These are phyloP conservation scores for Darevskia nairensis DNA, from an alignment of 2,797 vertebrate species.

Conservation along the genomic window DNA sequence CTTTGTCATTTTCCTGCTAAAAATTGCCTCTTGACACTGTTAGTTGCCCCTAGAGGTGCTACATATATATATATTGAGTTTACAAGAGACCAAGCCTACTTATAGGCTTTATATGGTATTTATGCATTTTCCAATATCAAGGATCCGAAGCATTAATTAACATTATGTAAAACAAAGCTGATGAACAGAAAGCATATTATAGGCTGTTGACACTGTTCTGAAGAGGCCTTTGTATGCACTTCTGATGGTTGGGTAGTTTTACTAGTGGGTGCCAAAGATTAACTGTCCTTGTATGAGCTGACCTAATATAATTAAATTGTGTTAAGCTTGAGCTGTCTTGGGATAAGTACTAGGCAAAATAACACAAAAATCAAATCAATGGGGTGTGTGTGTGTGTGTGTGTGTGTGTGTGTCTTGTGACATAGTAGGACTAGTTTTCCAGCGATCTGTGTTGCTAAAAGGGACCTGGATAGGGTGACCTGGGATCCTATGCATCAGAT, in stretches of 20 bases:
- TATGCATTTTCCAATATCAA: neutral
- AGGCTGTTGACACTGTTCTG: conserved; percentile 38
- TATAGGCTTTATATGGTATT: neutral
- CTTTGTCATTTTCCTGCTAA: neutral
- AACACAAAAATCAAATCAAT: conserved; percentile 21
- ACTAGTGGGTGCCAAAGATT: conserved; percentile 60
- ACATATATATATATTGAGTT: neutral
- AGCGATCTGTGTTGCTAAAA: neutral
- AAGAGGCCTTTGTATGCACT: conserved; percentile 45
- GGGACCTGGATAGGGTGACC: neutral
- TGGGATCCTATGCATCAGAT: no score
- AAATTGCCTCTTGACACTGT: neutral
- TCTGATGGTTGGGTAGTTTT: conserved; percentile 53
- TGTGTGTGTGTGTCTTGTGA: neutral
- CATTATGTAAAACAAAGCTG: conserved; percentile 36
- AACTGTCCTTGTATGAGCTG: conserved; percentile 53
- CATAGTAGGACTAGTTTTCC: conserved; percentile 35
- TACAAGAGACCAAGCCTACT: neutral
- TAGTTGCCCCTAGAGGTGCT: neutral
- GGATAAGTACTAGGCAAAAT: conserved; percentile 50
- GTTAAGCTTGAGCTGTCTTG: conserved; percentile 57
- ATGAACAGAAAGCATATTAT: conserved; percentile 48
- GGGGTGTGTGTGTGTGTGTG: no score
- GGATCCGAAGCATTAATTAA: neutral
- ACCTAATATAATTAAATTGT: conserved; percentile 66